phyloP scores from a whole-genome alignment of 2,888 invertebrate species.

The Thyatira batis region DNA sequence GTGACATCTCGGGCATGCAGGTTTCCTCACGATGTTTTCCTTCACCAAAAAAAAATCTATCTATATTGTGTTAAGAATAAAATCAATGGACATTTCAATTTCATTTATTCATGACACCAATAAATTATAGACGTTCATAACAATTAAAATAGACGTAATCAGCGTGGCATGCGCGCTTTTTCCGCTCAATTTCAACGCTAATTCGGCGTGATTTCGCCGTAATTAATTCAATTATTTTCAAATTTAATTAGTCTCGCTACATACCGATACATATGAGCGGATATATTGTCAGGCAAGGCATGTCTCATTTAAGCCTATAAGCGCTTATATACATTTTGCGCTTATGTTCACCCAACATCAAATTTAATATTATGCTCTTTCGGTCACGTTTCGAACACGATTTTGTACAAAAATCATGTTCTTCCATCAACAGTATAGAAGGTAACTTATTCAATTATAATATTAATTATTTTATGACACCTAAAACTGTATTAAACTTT shows the following conservation, averaged over 20 bases:
- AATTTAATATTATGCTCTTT: neutral
- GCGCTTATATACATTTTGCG: neutral
- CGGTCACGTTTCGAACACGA: too few relatives aligned
- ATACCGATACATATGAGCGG: too few relatives aligned
- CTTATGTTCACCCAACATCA: neutral
- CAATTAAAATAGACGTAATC: neutral
- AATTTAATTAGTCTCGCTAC: neutral
- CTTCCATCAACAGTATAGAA: too few relatives aligned
- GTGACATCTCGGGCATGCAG: too few relatives aligned
- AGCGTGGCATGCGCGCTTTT: neutral
- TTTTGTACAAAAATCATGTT: too few relatives aligned
- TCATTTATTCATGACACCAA: neutral
- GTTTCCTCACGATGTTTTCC: too few relatives aligned
- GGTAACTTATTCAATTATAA: too few relatives aligned
- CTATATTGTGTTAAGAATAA: too few relatives aligned
- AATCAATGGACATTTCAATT: neutral
- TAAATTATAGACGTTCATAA: neutral
- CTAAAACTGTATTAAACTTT: too few relatives aligned
- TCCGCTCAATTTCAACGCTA: neutral
- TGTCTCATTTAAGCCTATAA: neutral
- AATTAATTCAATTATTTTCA: neutral
- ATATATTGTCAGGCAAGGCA: neutral
- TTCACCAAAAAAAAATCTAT: too few relatives aligned
- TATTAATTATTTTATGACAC: too few relatives aligned
- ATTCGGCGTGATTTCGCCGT: neutral